Percentiles rank a stretch among this genome's conserved stretches.
Evolutionary conservation across 1,140 invertebrate species (phyloP).

Genomic region (Steinernema khuongi): DNA sequence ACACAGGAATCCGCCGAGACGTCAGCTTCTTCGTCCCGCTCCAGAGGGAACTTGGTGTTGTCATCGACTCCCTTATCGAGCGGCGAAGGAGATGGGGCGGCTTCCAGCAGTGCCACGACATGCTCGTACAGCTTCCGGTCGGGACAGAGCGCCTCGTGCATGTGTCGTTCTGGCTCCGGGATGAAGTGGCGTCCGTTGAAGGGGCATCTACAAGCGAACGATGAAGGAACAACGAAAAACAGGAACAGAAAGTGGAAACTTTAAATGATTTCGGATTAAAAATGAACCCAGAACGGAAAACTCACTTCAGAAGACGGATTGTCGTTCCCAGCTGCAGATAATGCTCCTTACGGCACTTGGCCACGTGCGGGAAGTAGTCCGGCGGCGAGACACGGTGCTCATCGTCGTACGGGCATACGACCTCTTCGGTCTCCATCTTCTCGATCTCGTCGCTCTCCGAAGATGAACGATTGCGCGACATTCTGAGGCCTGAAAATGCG

Average conservation of each 20-base stretch:
- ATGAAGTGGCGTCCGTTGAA: constrained; percentile 5
- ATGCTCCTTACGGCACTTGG: neutral
- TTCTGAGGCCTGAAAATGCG: too few relatives aligned
- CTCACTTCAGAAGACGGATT: neutral
- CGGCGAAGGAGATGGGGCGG: neutral
- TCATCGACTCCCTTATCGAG: neutral
- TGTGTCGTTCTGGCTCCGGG: neutral
- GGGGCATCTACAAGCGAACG: neutral
- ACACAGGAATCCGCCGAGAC: too few relatives aligned
- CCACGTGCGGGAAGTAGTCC: neutral
- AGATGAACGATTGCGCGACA: neutral
- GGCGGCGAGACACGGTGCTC: neutral
- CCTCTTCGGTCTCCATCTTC: neutral
- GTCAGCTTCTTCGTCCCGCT: neutral
- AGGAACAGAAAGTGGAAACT: too few relatives aligned
- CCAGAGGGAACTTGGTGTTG: neutral
- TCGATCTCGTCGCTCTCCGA: neutral
- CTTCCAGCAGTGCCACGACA: neutral
- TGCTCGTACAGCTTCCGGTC: neutral
- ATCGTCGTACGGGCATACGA: constrained; percentile 2
- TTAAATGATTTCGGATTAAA: too few relatives aligned
- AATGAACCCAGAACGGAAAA: neutral
- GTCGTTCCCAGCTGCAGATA: neutral
- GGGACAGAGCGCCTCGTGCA: neutral
- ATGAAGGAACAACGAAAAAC: too few relatives aligned